A percentile compares a stretch with the other conserved stretches of the same genome.
phyloP scores from a whole-genome alignment of 2,797 vertebrate genomes.

The Oreortyx pictus region DNA sequence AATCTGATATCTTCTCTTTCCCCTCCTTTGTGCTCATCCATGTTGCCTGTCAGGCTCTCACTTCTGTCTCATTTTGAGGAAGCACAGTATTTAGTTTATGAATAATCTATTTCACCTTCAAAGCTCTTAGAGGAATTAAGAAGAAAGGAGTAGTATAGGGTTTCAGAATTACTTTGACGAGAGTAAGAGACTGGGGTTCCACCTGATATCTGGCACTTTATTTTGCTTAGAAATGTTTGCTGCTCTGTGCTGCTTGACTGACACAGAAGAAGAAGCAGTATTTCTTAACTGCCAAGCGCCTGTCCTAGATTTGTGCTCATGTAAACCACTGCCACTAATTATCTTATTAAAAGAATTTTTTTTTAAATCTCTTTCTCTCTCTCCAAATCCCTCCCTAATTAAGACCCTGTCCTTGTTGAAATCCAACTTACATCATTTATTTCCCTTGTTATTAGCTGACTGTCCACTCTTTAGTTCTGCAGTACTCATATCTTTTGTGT shows the following conservation, averaged over 20 bases:
- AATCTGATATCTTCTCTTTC: not conserved
- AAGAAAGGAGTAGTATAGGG: not conserved
- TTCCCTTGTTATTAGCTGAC: not conserved
- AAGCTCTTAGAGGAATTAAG: not conserved
- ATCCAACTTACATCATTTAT: not conserved
- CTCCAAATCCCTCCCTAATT: constrained; percentile 48
- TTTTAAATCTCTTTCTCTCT: not conserved
- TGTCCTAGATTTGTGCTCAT: constrained; percentile 42
- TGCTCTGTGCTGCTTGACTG: constrained; percentile 11
- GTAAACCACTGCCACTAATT: constrained; percentile 34
- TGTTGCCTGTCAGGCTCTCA: not conserved
- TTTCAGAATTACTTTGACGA: not conserved
- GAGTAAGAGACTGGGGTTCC: not conserved
- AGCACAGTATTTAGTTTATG: not conserved
- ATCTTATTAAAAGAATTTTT: constrained; percentile 8
- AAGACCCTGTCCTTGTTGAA: constrained; percentile 38
- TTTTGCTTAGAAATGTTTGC: not conserved
- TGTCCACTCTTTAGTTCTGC: not conserved
- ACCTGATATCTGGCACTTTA: not conserved
- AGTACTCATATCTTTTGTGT: not conserved
- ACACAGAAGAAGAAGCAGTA: not conserved
- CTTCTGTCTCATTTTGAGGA: not conserved
- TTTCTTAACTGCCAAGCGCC: constrained; percentile 33
- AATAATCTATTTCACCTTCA: not conserved
- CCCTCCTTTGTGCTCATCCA: not conserved